Base-by-base conservation (phyloP, 2,797 vertebrate genomes). In the Cuculus canorus region DNA sequence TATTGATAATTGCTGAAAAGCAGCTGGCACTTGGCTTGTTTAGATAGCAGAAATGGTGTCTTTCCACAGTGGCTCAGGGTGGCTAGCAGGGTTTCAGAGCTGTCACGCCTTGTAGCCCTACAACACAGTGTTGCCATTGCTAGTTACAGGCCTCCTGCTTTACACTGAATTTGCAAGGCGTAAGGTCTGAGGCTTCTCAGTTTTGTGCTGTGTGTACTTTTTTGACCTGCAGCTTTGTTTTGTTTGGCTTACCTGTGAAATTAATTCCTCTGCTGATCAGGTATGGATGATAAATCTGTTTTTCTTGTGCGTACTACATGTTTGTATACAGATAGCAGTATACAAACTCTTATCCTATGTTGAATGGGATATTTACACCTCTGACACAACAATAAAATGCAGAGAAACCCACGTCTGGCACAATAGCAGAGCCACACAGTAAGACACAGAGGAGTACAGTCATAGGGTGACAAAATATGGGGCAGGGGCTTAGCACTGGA, bases 321-420 rank as follows among this genome's bases (percentile, higher is more conserved):
- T 30, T 68, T 60, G 70, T 24, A 76, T 41, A 43, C 3, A 25
- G 24, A 6, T 13, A 65, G 59, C 8, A 52, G 30, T 43, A 53
- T 45, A 53, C 0, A 0, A 64, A 8, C 35, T 48, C 18, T 47
- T 30, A 24, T 57, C 86, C 50, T 47, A 7, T 45, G 28, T 2
- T 65, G 17, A 61, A 57, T 32, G 35, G 21, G 35, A 18, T 71
- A 76, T 70, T 71, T 90, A 64, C 21, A 75, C 5, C 27, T 65
- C 37, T 69, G 48, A 45, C 28, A 35, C 24, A 65, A 23, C 10
- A 30, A 21, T 8, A 6, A 48, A 60, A 24, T 2, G 4, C 25
- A 77, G 32, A 69, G 52, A 69, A 90, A n/a, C 25, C 5, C 64
- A 69, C 33, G 12, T 22, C 17, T 59, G 8, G 17, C 77, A 19